Evolutionary conservation across 2,888 invertebrate species (phyloP), one percentile per base, ranked within the genome.

Genomic region (Folsomia candida): DNA sequence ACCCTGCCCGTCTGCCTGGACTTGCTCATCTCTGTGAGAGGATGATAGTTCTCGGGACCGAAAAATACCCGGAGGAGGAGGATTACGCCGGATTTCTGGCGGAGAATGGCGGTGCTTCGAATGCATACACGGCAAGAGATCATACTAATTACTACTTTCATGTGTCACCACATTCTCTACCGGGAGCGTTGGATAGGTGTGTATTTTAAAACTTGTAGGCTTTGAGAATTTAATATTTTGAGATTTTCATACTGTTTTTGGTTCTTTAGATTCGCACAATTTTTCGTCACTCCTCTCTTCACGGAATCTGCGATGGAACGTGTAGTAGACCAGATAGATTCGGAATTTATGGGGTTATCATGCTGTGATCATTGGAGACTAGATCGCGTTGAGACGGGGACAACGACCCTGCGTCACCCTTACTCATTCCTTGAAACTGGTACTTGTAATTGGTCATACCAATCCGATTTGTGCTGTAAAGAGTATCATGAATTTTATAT

Each of bases 21-120:
- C 83, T 98, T 78, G 98, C 98, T 0, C 98, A 99, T 84, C 98
- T 99, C 84, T 96, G 97, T 83, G 98, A 99, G 83, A 98, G 99
- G 84, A 99, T 99, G 98, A 87, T 99, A 54, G 99, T 99, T 82
- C 84, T 98, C 78, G 99, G 99, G 3, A 98, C 97, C 0, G 86
- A 92, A 82, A 97, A 97, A 83, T 94, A 92, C 84, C 93, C 94
- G 6, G 86, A 88, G 83, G 94, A 96, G 83, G 97, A 97, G 83
- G 93, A 92, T 74, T 97, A 97, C 82, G 90, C 87, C 76, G 92
- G 91, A 83, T 98, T 90, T 84, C 84, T 98, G 1, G 90, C 91
- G 0, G 93, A 96, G 81, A 91, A 97, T 83, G 94, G 95, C 0
- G 98, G 98, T 0, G 86, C 87, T 2, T 90, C 90, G n/a, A 99